Evolutionary conservation across 2,888 invertebrate species (phyloP), one percentile per base, ranked within the genome.

Genomic region (Chrysomela aeneicollis): DNA sequence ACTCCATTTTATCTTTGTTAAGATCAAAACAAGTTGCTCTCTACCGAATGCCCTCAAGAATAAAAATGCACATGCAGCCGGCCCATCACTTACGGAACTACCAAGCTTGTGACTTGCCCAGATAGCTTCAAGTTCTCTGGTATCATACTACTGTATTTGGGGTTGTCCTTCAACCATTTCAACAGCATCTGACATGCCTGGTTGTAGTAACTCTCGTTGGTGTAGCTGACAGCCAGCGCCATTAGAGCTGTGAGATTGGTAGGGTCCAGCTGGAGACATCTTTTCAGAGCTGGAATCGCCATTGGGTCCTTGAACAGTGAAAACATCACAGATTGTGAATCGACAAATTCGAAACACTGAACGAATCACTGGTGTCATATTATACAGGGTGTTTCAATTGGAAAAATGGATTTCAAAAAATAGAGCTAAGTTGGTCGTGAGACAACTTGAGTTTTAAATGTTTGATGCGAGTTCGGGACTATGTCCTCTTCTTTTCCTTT

Each of bases 141-240:
- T 26, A 90, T 85, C 52, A 97, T 82, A 76, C 92, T 89, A 68
- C 87, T 86, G 78, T 97, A 98, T 80, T 92, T 92, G 0, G 93
- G 91, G 82, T 95, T 93, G 61, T 88, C 87, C 74, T 86, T 85
- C 58, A 95, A 80, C 94, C 94, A 94, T 69, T 89, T 89, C 74
- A 90, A 86, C 50, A 98, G 85, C 67, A 93, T 88, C 70, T 90
- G 87, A 72, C 95, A 93, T 2, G 98, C 98, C 82, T 93, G 93
- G 76, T 91, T 92, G 72, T 95, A 93, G 82, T 94, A 90, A 69
- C 93, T 94, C 85, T 99, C 99, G 84, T 99, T 99, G 5, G 98
- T 97, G 77, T 95, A 96, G 72, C 95, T 94, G 17, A 97, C 95
- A 35, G 97, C 95, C 60, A 98, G 84, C 0, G 94, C 90, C 89